Evolutionary conservation across 2,888 invertebrate species (phyloP), one percentile per base, ranked within the genome.

Genomic region (Ophraella communa): DNA sequence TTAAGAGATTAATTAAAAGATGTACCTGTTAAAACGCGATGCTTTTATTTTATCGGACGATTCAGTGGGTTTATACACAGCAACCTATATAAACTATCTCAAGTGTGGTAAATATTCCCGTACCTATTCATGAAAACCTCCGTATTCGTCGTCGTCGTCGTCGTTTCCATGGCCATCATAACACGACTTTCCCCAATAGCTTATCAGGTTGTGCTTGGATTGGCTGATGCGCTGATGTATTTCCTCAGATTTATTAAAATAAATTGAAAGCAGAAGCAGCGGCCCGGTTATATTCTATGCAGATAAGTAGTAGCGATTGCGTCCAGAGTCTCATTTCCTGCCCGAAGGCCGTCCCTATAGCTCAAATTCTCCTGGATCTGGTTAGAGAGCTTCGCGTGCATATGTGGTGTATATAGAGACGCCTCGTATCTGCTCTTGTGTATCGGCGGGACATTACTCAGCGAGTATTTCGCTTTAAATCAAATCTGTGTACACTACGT

Each of bases 171-270:
- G 27, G 23, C 27, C 49, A 51, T 51, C 49, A 17, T 14, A 51
- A 30, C 30, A 56, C 68, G 59, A 45, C 61, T 54, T 58, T 45
- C 63, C 62, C 66, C 67, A 47, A 55, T 55, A 53, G 52, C 69
- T 65, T 71, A 71, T 71, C 71, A 66, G 53, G 66, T 77, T 76
- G 72, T 77, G 78, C 78, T 79, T 77, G 79, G 77, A 80, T 81
- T 79, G 79, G 79, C 75, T 76, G 78, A 78, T 77, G 76, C 74
- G 78, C 76, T 78, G 79, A 80, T 80, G 77, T 79, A 79, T 80
- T 78, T 78, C 77, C 75, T 72, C 78, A 80, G 82, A 82, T 82
- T 82, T 82, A 82, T 82, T 82, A 82, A 82, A 82, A 82, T 82
- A 82, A 82, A 82, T 82, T 81, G 82, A 82, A 82, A 81, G 80